Base-by-base conservation (phyloP, 2,113 vertebrate species). In the Ammospiza nelsoni region DNA sequence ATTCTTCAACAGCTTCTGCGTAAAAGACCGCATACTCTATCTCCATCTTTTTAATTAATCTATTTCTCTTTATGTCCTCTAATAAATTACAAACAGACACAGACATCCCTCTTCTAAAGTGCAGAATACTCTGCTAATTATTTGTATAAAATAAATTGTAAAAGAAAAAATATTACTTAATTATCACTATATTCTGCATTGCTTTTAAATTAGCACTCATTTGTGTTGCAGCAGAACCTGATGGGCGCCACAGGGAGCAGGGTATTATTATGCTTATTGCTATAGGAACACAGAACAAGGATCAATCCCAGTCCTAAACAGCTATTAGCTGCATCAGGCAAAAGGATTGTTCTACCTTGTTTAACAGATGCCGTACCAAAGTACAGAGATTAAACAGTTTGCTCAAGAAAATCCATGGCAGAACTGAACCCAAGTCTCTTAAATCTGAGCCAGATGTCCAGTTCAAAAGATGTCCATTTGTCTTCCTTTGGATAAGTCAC, bases 361-460 rank as follows among this genome's bases (percentile, higher is more conserved):
- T 90, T 90, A 93, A 94, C 61, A 86, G 83, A 93, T 82, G 76
- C 93, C 68, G 6, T 84, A 92, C 62, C 37, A 52, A 94, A 87
- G 52, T 16, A 75, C 24, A 89, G 90, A 89, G 85, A 95, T 88
- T 90, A 96, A 92, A 88, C 46, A 84, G 89, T 95, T 95, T 95
- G 68, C 85, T 80, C 41, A 65, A 72, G 76, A 79, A 93, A 90
- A 94, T 92, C 68, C 28, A 51, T 71, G 65, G 72, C n/a, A 95
- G 44, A 86, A 81, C 9, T 59, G 43, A 90, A 74, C 51, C 27
- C 68, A 78, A 72, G 59, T 67, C 85, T 94, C 41, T 77, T 91
- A 83, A 90, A 90, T 88, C 68, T 80, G 75, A 90, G 76, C 48
- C 79, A 85, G 73, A 74, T 95, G 90, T 83, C 90, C 90, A 92